These are phyloP conservation scores for Megaustenia siamemsis DNA, from an alignment of 2,888 invertebrate genomes.

Conservation along the genomic window DNA sequence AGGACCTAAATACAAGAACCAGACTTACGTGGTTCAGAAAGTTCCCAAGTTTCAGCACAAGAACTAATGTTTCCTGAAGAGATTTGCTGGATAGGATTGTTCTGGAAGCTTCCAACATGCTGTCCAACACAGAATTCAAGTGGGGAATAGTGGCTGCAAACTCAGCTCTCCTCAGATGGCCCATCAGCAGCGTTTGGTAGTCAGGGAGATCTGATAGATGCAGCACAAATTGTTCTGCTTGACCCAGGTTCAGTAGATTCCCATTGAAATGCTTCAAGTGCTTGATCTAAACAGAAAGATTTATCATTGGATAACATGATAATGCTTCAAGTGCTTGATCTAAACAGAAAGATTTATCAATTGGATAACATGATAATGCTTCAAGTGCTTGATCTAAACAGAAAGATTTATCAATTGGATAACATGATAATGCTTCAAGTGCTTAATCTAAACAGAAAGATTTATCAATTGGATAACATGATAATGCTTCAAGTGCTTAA, in stretches of 20 bases:
- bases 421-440: too few relatives aligned
- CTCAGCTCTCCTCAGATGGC: slow-evolving; percentile 80
- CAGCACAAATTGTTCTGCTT: slow-evolving; percentile 81
- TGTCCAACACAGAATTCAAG: slow-evolving; percentile 64
- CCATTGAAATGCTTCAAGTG: slow-evolving; percentile 77
- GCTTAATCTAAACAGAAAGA: too few relatives aligned
- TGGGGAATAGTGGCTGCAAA: slow-evolving; percentile 63
- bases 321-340: too few relatives aligned
- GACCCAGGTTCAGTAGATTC: slow-evolving; percentile 77
- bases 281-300: slow-evolving; percentile 72
- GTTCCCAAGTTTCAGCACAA: slow-evolving; percentile 77
- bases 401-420: too few relatives aligned
- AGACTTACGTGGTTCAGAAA: slow-evolving; percentile 78
- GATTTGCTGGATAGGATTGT: slow-evolving; percentile 65
- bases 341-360: too few relatives aligned
- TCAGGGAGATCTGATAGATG: slow-evolving; percentile 78
- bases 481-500: too few relatives aligned
- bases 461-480: too few relatives aligned
- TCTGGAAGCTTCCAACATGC: slow-evolving; percentile 67
- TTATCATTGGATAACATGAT: too few relatives aligned
- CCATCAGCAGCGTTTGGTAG: slow-evolving; percentile 78
- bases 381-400: too few relatives aligned
- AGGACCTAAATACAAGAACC: too few relatives aligned
- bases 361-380: too few relatives aligned
- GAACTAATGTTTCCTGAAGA: slow-evolving; percentile 71